Evolutionary conservation across 2,888 invertebrate genomes (phyloP), one percentile per base, ranked within the genome.

Genomic region (Aleiodes alternator): DNA sequence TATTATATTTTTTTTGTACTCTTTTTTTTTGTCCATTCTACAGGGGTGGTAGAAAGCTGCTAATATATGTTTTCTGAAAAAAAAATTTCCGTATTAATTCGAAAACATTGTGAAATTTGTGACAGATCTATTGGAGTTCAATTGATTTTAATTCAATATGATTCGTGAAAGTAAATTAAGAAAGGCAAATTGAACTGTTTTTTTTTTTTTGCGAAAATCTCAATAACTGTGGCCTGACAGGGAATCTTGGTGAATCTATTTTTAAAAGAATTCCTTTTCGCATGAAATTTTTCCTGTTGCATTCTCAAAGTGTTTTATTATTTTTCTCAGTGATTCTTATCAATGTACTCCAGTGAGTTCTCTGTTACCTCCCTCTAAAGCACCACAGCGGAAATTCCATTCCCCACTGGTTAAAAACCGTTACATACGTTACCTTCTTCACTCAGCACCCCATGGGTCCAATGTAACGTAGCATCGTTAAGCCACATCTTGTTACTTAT

Each of bases 261-360:
- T 43, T 11, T 0, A 11, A 43, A 43, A 23, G 2, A 43, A 8
- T 9, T 43, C 11, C 8, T 3, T 43, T 43, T 29, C 16, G 31
- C 16, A n/a, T 50, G 4, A 2, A 14, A 68, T 75, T 61, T 48
- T 72, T 43, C 11, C 69, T 70, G 7, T 14, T 68, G 50, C 50
- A 53, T 31, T 50, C 71, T 57, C 50, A 23, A 66, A 34, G 48
- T n/a, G 38, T 56, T 53, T 73, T 71, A 57, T 51, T 70, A 16
- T 64, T 43, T 68, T 72, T 68, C 55, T 48, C 11, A 72, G 75
- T 82, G 85, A 85, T 85, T 79, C 78, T 84, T 84, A 85, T 85
- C 85, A 81, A 80, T 80, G 50, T 61, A 74, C 72, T 69, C 77
- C 64, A 57, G 79, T 78, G 51, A 80, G 78, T 78, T 80, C 78